Evolutionary conservation across 2,888 invertebrate genomes (phyloP), one percentile per base, ranked within the genome.

Genomic region (Machimus atricapillus): DNA sequence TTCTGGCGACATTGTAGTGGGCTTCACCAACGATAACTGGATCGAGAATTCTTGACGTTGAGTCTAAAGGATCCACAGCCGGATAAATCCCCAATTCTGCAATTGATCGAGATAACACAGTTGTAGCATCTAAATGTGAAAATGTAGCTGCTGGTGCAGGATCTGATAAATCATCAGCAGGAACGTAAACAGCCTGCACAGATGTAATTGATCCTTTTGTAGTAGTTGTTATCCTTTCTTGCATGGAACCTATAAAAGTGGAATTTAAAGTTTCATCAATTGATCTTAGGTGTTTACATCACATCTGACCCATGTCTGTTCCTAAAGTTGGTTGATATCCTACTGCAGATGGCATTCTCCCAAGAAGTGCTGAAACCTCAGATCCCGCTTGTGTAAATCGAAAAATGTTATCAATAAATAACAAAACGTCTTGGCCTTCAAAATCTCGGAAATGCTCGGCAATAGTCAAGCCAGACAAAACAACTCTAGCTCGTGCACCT

Each of bases 361-460:
- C 98, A 93, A 98, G 93, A 93, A 98, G 93, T 90, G 98, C 98
- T 90, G 98, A 98, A 91, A 94, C 94, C 93, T 97, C 97, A 82
- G 97, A 97, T 94, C 97, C 97, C 90, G 97, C 97, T 93, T 97
- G 97, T 81, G 97, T 97, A 94, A 97, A 97, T 92, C 97, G 95
- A 96, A 98, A 98, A 93, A 98, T 98, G 94, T 98, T 98, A 94
- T 98, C 98, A 93, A 98, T 98, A 93, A 98, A 98, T 86, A 98
- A 95, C 91, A 98, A 93, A 92, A 98, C 98, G 93, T 98, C 97
- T 92, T 98, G 98, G 90, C 98, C 98, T 93, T 98, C 97, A 91
- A 96, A 94, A 91, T 98, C 98, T 93, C 98, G 96, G 96, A 98
- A 98, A 92, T 98, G 97, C 92, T 98, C 98, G 37, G 98, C 98